Conservation (phyloP, 2,888 invertebrate species). For the Candidula unifasciata region DNA sequence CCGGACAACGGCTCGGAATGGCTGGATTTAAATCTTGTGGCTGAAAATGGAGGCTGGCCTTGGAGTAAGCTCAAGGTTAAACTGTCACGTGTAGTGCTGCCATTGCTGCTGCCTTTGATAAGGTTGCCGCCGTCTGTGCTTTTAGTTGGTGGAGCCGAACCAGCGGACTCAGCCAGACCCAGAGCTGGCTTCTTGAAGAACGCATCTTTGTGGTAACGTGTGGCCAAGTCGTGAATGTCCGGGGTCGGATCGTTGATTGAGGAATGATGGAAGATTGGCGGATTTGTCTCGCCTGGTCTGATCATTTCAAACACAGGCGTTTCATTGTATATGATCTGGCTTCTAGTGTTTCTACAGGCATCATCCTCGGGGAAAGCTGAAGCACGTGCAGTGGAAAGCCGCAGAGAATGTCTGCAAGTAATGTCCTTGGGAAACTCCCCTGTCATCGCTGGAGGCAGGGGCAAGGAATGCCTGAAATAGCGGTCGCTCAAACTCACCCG, state of each 20-base stretch:
- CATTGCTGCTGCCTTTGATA: neutral
- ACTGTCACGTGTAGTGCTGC: neutral
- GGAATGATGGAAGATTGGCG: neutral
- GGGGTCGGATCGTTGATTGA: neutral
- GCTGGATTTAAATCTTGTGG: neutral
- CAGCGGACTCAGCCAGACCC: neutral
- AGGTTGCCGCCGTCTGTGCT: neutral
- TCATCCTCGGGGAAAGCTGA: no score
- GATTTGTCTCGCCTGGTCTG: neutral
- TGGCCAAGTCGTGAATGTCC: neutral
- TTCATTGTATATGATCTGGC: no score
- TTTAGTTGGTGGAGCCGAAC: neutral
- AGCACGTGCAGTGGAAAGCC: no score
- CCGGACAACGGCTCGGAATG: slow-evolving; percentile 21
- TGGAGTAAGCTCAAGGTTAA: neutral
- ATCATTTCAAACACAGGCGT: no score
- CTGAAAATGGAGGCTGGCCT: neutral
- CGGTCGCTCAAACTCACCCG: no score
- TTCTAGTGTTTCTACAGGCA: no score
- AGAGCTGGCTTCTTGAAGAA: neutral
- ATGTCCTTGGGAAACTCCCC: no score
- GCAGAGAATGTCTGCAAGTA: no score
- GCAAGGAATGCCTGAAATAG: no score
- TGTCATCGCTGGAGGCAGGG: no score
- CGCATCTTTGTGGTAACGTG: neutral